Evolutionary conservation across 2,113 vertebrate species (phyloP).

Genomic region (Scytalopus superciliaris): DNA sequence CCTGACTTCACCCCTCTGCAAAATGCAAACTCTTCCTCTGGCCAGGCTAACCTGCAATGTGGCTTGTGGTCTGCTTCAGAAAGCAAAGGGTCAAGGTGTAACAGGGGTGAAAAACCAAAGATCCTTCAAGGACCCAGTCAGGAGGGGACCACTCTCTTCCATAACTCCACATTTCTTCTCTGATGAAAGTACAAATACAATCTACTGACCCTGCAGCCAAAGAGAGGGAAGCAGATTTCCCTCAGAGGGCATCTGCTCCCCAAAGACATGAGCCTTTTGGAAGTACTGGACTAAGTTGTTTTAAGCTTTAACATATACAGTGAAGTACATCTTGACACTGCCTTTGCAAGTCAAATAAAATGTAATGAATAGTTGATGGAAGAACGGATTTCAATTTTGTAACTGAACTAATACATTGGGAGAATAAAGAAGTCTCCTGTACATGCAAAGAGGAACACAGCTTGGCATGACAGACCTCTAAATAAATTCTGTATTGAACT

Average conservation of each 20-base stretch:
- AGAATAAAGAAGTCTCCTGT: background rate
- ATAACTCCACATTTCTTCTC: background rate
- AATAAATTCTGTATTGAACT: background rate
- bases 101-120: background rate
- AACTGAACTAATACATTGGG: background rate
- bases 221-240: background rate
- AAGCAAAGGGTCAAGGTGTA: background rate
- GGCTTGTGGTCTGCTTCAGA: background rate
- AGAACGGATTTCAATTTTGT: background rate
- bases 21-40: background rate
- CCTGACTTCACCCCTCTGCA: background rate
- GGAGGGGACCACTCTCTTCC: background rate
- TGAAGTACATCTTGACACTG: background rate
- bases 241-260: background rate
- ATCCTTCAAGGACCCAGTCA: background rate
- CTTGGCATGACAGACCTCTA: background rate
- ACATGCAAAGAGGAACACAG: background rate
- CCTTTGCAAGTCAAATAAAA: background rate
- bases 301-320: background rate
- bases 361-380: background rate
- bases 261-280: background rate
- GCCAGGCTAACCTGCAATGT: background rate
- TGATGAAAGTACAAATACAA: background rate
- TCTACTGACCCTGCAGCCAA: background rate
- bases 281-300: background rate